These are phyloP conservation scores for Acipenser oxyrinchus DNA, from an alignment of 2,797 vertebrate species.

Conservation along the genomic window DNA sequence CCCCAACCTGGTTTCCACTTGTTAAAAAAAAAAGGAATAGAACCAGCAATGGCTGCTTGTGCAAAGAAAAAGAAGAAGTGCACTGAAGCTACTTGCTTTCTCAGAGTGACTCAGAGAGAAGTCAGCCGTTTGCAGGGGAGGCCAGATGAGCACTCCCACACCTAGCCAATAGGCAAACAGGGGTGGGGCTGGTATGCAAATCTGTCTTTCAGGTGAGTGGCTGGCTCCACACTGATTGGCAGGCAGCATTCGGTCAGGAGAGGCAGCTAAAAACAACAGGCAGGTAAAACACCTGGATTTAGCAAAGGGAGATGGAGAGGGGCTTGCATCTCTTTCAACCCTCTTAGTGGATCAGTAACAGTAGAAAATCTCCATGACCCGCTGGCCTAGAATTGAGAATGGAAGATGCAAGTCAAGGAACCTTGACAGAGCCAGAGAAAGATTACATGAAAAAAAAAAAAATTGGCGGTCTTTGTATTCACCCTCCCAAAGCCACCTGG, in stretches of 20 bases:
- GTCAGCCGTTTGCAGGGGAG: constrained; percentile 55
- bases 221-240: constrained; percentile 44
- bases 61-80: constrained; percentile 63
- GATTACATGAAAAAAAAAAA: too few relatives aligned
- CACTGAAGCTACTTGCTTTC: constrained; percentile 62
- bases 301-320: constrained; percentile 43
- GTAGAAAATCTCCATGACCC: too few relatives aligned
- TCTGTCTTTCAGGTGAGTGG: constrained; percentile 65
- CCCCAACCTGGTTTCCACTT: constrained; percentile 32
- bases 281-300: constrained; percentile 44
- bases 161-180: constrained; percentile 58
- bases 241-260: constrained; percentile 38
- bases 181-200: constrained; percentile 51
- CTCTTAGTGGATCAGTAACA: too few relatives aligned
- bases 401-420: too few relatives aligned
- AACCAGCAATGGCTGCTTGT: constrained; percentile 52
- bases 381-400: too few relatives aligned
- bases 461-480: too few relatives aligned
- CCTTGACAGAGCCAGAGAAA: too few relatives aligned
- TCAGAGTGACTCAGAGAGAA: constrained; percentile 63
- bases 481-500: too few relatives aligned
- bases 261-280: constrained; percentile 38
- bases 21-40: constrained; percentile 25
- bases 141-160: constrained; percentile 41
- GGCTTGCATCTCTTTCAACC: constrained; percentile 37